Conservation (phyloP, 2,797 vertebrate species). For the Scarus forsteni region DNA sequence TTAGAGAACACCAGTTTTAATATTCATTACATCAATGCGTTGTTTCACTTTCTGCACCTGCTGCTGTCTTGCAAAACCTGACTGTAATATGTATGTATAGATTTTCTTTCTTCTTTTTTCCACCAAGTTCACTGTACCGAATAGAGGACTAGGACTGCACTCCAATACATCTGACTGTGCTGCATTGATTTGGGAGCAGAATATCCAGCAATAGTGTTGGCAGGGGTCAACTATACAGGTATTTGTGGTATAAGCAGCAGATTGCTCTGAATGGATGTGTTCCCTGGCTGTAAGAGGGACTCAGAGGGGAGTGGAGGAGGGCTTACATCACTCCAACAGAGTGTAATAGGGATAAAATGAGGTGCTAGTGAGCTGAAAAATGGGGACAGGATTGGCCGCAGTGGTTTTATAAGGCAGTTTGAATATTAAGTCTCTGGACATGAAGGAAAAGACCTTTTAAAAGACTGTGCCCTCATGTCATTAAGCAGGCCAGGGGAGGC, state of each 20-base stretch:
- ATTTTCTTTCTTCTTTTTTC: too few relatives aligned
- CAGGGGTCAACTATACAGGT: constrained; percentile 37
- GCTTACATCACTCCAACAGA: constrained; percentile 56
- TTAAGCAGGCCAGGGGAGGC: constrained; percentile 51
- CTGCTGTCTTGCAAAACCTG: background rate
- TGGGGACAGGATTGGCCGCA: constrained; percentile 50
- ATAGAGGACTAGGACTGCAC: constrained; percentile 10
- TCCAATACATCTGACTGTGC: constrained; percentile 42
- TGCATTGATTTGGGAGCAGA: constrained; percentile 47
- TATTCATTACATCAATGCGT: background rate
- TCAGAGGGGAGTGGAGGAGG: constrained; percentile 20
- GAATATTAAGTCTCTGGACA: constrained; percentile 68
- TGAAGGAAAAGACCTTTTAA: constrained; percentile 64
- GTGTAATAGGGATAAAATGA: constrained; percentile 74
- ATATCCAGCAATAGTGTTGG: constrained; percentile 20
- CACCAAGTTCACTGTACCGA: too few relatives aligned
- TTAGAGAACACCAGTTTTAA: background rate
- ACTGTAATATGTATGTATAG: too few relatives aligned
- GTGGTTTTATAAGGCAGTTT: constrained; percentile 63
- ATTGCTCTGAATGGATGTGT: constrained; percentile 48
- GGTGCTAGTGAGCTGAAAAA: constrained; percentile 62
- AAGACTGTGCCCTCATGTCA: constrained; percentile 63
- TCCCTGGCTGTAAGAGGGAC: constrained; percentile 41
- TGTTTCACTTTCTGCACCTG: background rate
- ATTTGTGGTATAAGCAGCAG: constrained; percentile 52